Conservation (phyloP, 2,113 vertebrate genomes). For the Indicator indicator region DNA sequence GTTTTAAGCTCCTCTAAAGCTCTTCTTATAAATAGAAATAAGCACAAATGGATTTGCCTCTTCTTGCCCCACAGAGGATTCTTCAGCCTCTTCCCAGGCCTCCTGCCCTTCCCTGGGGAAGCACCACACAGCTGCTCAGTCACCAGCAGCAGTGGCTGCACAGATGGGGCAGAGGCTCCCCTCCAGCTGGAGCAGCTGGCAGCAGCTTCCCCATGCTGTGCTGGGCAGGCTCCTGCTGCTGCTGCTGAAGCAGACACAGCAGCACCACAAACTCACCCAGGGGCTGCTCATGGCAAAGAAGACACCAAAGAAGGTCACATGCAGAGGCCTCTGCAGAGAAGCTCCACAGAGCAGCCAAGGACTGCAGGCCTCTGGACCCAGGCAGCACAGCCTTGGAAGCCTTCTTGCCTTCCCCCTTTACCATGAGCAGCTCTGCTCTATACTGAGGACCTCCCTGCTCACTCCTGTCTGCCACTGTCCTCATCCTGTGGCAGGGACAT, state of each 20-base stretch:
- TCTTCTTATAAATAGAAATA: not conserved
- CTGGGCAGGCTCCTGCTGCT: not conserved
- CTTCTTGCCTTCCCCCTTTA: not conserved
- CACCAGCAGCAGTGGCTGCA: not conserved
- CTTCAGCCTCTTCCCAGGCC: not conserved
- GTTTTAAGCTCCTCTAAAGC: not conserved
- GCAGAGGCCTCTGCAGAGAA: not conserved
- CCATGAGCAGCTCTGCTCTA: too few relatives aligned
- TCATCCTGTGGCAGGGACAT: not conserved
- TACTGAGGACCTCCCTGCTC: not conserved
- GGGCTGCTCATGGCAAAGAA: not conserved
- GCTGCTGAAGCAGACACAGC: not conserved
- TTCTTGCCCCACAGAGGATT: not conserved
- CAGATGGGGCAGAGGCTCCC: not conserved
- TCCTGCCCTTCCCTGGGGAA: not conserved
- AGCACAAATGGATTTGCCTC: not conserved
- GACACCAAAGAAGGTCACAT: not conserved
- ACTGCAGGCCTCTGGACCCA: not conserved
- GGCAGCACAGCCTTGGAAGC: not conserved
- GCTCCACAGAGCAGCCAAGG: not conserved
- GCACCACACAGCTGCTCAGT: not conserved
- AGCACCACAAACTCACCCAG: not conserved
- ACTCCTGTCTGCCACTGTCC: not conserved
- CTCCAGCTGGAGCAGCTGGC: not conserved
- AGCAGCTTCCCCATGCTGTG: not conserved